Percentiles rank a stretch among this genome's conserved stretches.
Evolutionary conservation across 2,113 vertebrate genomes (phyloP).

Genomic region (Ptychochromis oligacanthus): DNA sequence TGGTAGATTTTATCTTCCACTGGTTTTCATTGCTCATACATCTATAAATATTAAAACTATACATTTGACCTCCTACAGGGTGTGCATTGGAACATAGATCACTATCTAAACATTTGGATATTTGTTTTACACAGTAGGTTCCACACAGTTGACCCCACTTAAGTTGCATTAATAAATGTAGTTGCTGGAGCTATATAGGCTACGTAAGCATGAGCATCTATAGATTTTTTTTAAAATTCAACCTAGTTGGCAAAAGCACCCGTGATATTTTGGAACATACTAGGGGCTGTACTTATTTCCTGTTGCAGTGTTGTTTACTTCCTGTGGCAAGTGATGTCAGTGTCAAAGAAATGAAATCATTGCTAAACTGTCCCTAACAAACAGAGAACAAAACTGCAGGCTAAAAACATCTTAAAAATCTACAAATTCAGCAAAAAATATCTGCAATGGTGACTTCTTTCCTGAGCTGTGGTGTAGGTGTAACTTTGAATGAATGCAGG

Average conservation of each 20-base stretch:
- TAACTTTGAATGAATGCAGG: neutral
- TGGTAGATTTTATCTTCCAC: too few species aligned
- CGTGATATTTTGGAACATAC: neutral
- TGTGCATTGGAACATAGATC: neutral
- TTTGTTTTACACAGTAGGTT: neutral
- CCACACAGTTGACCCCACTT: neutral
- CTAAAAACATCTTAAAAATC: too few species aligned
- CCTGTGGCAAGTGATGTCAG: neutral
- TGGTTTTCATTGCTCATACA: too few species aligned
- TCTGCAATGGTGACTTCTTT: too few species aligned
- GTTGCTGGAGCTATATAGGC: neutral
- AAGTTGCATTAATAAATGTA: neutral
- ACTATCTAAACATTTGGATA: neutral
- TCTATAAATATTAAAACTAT: neutral
- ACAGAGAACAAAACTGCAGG: neutral
- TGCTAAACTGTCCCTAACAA: too few species aligned
- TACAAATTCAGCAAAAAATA: too few species aligned
- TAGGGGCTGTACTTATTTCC: neutral
- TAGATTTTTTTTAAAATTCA: neutral
- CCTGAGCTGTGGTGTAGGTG: too few species aligned
- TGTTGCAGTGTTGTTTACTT: neutral
- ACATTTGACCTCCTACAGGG: neutral
- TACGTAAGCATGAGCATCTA: neutral
- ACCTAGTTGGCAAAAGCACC: neutral
- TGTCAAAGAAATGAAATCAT: neutral